Percentiles rank a stretch among this genome's conserved stretches.
Evolutionary conservation across 2,113 vertebrate species (phyloP).

Genomic region (Acrocephalus kingi): DNA sequence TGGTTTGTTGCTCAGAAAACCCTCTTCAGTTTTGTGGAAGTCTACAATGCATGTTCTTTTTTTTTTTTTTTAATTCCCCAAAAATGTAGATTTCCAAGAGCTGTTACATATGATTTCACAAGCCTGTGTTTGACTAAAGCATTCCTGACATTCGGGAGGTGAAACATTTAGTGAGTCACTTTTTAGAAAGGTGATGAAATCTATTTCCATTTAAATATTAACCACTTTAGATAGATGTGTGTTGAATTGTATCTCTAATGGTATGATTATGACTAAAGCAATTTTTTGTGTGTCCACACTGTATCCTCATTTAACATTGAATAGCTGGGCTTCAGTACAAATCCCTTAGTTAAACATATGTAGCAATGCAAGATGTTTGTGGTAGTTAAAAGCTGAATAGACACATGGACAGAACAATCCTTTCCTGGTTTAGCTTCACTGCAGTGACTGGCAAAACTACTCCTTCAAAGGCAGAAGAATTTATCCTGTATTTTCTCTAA

Average conservation of each 20-base stretch:
- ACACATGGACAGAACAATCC: background rate
- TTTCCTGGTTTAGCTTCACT: background rate
- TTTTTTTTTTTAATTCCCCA: background rate
- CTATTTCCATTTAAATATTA: background rate
- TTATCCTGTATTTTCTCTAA: background rate
- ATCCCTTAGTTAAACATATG: background rate
- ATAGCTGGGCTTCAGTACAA: background rate
- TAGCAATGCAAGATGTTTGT: background rate
- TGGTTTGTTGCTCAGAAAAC: background rate
- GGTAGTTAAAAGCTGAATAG: background rate
- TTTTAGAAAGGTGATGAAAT: background rate
- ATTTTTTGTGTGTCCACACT: background rate
- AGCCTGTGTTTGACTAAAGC: background rate
- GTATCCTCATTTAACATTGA: background rate
- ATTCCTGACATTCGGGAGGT: background rate
- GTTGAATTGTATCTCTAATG: background rate
- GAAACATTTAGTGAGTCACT: background rate
- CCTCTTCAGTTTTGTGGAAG: background rate
- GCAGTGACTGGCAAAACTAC: background rate
- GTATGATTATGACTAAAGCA: background rate
- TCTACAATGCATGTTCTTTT: background rate
- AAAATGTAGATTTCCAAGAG: background rate
- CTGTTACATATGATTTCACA: background rate
- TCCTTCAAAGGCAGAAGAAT: background rate
- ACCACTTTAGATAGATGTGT: background rate